Evolutionary conservation across 1,140 invertebrate genomes (phyloP).

Genomic region (Chironomus striatipennis): DNA sequence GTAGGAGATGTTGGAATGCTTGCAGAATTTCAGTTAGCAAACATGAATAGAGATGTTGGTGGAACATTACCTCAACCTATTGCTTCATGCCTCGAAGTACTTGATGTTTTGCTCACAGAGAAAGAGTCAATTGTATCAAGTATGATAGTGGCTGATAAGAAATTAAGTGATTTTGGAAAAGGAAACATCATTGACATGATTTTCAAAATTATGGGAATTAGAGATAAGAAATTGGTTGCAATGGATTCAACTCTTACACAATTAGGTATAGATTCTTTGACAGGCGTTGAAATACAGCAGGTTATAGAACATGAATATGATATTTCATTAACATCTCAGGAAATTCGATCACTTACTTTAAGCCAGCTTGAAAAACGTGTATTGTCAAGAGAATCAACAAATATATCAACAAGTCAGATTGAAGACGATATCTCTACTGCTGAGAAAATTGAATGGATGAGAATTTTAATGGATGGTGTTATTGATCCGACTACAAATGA

Average conservation of each 20-base stretch:
- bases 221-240: slow-evolving; percentile 51
- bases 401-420: background rate
- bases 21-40: slow-evolving; percentile 49
- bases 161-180: slow-evolving; percentile 43
- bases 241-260: slow-evolving; percentile 59
- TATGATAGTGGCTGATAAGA: slow-evolving; percentile 69
- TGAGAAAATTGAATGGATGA: background rate
- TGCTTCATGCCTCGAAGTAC: slow-evolving; percentile 22
- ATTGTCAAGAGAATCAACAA: background rate
- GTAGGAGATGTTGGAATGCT: slow-evolving; percentile 59
- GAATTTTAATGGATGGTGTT: background rate
- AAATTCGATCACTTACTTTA: slow-evolving; percentile 57
- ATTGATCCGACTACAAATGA: background rate
- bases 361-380: slow-evolving; percentile 24
- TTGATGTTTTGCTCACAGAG: slow-evolving; percentile 54
- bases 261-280: slow-evolving; percentile 84
- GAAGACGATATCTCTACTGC: background rate
- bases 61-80: slow-evolving; percentile 44
- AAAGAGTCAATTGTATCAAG: slow-evolving; percentile 59
- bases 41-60: slow-evolving; percentile 43
- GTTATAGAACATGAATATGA: slow-evolving; percentile 75
- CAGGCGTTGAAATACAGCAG: slow-evolving; percentile 84
- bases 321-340: slow-evolving; percentile 64
- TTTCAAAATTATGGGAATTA: slow-evolving; percentile 51
- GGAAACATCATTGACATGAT: slow-evolving; percentile 56